phyloP scores from a whole-genome alignment of 2,797 vertebrate genomes.

The Labeo calbasu region DNA sequence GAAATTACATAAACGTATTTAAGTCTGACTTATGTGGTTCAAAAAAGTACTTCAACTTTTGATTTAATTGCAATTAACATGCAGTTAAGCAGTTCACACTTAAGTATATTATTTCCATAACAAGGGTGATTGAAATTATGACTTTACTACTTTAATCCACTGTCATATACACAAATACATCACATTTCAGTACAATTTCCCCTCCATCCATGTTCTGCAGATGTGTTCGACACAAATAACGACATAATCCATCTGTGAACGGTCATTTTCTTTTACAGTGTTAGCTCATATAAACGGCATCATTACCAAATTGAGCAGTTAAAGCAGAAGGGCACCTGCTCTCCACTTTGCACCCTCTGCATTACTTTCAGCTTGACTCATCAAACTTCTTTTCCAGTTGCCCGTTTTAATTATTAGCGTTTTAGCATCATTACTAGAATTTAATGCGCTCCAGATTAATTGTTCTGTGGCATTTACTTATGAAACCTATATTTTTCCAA shows the following conservation, averaged over 20 bases:
- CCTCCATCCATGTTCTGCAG: slow-evolving; percentile 67
- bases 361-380: slow-evolving; percentile 67
- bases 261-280: slow-evolving; percentile 36
- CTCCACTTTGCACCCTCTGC: slow-evolving; percentile 49
- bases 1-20: neutral
- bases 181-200: slow-evolving; percentile 2
- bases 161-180: neutral
- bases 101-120: no score
- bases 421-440: slow-evolving; percentile 82
- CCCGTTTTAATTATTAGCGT: slow-evolving; percentile 81
- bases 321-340: slow-evolving; percentile 42
- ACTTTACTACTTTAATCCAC: neutral
- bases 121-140: neutral
- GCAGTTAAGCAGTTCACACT: no score
- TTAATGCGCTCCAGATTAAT: slow-evolving; percentile 79
- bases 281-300: slow-evolving; percentile 36
- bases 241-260: slow-evolving; percentile 30
- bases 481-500: slow-evolving; percentile 84
- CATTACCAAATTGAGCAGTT: slow-evolving; percentile 25
- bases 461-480: slow-evolving; percentile 81
- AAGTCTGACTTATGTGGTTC: neutral
- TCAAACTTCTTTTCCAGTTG: slow-evolving; percentile 76
- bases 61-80: no score
- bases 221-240: slow-evolving; percentile 27
- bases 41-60: no score